Conservation (phyloP, 1,140 invertebrate species). For the Apis cerana region DNA sequence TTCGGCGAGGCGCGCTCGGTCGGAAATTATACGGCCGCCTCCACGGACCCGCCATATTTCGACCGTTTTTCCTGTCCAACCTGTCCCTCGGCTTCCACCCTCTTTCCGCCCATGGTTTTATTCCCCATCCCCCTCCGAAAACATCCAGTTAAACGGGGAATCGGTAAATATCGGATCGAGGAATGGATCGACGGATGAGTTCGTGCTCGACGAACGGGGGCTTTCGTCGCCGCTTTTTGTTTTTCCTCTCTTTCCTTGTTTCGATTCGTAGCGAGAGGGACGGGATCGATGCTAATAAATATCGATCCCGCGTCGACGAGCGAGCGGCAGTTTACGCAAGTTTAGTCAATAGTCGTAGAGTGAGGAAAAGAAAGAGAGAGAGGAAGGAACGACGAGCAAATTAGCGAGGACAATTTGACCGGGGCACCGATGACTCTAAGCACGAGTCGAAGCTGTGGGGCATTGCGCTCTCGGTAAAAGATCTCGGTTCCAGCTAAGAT, state of each 20-base stretch:
- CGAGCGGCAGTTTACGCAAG: too few species aligned
- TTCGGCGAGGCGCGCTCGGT: constrained; percentile 55
- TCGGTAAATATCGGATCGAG: constrained; percentile 51
- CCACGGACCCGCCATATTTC: constrained; percentile 56
- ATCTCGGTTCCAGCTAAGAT: background rate
- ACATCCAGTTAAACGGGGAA: constrained; percentile 52
- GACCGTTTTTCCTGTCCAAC: constrained; percentile 32
- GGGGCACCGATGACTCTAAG: background rate
- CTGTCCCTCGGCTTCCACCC: constrained; percentile 6
- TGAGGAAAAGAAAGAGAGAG: too few species aligned
- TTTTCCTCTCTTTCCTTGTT: background rate
- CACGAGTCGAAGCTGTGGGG: background rate
- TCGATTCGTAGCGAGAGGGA: too few species aligned
- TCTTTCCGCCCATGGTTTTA: constrained; percentile 36
- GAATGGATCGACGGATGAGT: constrained; percentile 18
- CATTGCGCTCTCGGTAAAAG: background rate
- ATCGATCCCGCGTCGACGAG: background rate
- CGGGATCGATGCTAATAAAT: background rate
- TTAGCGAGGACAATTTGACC: background rate
- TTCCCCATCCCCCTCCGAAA: constrained; percentile 29
- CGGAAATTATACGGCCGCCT: constrained; percentile 67
- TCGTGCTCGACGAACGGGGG: background rate
- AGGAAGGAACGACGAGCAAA: constrained; percentile 4
- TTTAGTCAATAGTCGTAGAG: too few species aligned
- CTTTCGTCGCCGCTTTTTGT: constrained; percentile 1